Percentiles rank a stretch among this genome's conserved stretches.
These are phyloP conservation scores for Halcyon malimbica DNA, from an alignment of 2,113 vertebrate genomes.

Conservation along the genomic window DNA sequence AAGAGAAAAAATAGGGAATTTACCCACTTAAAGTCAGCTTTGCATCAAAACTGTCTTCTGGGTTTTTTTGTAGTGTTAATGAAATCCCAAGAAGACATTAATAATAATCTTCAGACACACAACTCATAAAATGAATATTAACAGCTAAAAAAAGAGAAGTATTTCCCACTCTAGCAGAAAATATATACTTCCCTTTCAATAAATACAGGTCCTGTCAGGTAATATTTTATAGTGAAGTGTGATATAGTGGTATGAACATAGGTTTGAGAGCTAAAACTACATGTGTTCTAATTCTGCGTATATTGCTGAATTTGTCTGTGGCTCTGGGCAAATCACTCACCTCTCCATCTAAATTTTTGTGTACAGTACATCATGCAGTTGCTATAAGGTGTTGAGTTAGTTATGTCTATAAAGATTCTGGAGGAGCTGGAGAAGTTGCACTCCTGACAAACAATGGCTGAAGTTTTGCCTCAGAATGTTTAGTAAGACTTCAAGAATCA, in stretches of 20 bases:
- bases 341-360: not conserved
- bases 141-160: slow-evolving; percentile 43
- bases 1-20: slow-evolving; percentile 50
- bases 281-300: not conserved
- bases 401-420: not conserved
- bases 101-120: slow-evolving; percentile 61
- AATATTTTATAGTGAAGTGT: not conserved
- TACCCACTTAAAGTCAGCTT: slow-evolving; percentile 70
- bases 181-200: slow-evolving; percentile 23
- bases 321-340: not conserved
- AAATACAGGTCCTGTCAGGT: not conserved
- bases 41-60: slow-evolving; percentile 67
- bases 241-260: not conserved
- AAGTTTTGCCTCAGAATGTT: not conserved
- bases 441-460: not conserved
- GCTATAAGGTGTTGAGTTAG: not conserved
- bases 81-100: slow-evolving; percentile 54
- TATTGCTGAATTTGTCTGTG: not conserved
- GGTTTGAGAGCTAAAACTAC: not conserved
- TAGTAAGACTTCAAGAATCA: not conserved
- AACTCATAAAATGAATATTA: slow-evolving; percentile 56
- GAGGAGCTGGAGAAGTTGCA: not conserved
- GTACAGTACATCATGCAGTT: not conserved
- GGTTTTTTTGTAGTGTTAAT: slow-evolving; percentile 66
- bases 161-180: slow-evolving; percentile 54